Base-by-base conservation (phyloP, 2,113 vertebrate genomes). In the Gopherus evgoodei region DNA sequence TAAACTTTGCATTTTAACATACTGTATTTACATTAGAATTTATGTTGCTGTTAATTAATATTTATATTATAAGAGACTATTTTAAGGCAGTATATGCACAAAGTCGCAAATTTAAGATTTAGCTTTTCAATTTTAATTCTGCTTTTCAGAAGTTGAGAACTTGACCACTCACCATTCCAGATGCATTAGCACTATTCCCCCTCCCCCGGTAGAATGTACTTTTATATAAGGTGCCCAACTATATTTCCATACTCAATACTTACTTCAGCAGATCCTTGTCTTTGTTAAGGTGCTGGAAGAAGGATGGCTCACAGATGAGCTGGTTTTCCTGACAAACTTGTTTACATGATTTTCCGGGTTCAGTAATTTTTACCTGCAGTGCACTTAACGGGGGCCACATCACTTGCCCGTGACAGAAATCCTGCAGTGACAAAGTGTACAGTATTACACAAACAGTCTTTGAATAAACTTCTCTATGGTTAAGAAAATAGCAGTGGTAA, bases 251-350 rank as follows among this genome's bases (percentile, higher is more conserved):
- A 8, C 1, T 79, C 47, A 57, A 42, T 50, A 96, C 98, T 98
- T 91, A 99, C 99, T 97, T 99, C 88, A 98, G 98, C 96, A 99
- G 96, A 96, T 99, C 99, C 95, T 98, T 99, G 98, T 99, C 99
- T 97, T 99, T 99, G 98, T 99, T 99, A 92, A 99, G 99, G 97
- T 99, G 99, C 95, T 99, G 99, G 97, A 99, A 99, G 98, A 99
- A 99, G 52, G 99, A 99, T 0, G 99, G 99, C 95, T 99, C 99
- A 3, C 99, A 99, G 98, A 99, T 99, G 90, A 99, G 99, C 96
- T 99, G 99, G 96, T 98, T 99, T 98, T 99, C 99, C 98, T 99
- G 99, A 97, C 99, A 99, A 81, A 99, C 98, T 97, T 99, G 99
- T 90, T 99, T 99, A 93, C 99, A 99, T 52, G 99, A 99, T 97